phyloP scores from a whole-genome alignment of 2,888 invertebrate species.

The Andrena bucephala region DNA sequence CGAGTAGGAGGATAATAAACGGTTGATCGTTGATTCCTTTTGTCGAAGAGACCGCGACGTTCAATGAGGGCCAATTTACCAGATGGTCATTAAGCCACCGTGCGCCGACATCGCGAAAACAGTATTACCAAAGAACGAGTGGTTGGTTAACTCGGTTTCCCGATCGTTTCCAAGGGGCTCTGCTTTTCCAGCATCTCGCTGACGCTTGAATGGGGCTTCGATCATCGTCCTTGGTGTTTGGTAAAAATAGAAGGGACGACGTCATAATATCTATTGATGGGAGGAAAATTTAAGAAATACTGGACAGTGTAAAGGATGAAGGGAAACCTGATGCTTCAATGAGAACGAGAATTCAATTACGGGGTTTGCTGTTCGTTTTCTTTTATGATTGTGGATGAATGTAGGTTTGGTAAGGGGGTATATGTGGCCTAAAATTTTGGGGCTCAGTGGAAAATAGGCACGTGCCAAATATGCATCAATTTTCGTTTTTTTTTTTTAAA shows the following conservation, averaged over 20 bases:
- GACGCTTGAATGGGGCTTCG: slow-evolving; percentile 2
- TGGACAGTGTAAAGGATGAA: not conserved
- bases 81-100: slow-evolving; percentile 45
- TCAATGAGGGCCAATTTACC: slow-evolving; percentile 50
- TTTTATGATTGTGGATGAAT: no score
- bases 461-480: no score
- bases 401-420: no score
- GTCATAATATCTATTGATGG: not conserved
- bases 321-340: not conserved
- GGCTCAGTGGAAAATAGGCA: no score
- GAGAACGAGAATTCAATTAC: no score
- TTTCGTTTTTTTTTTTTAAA: no score
- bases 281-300: slow-evolving; percentile 9
- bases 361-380: no score
- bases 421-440: no score
- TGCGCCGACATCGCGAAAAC: slow-evolving; percentile 38
- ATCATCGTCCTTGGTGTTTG: slow-evolving; percentile 2
- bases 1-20: slow-evolving; percentile 50
- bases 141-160: slow-evolving; percentile 33
- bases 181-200: not conserved
- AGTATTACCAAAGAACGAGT: slow-evolving; percentile 25
- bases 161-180: slow-evolving; percentile 10
- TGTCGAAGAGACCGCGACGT: slow-evolving; percentile 17
- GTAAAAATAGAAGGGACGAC: slow-evolving; percentile 22
- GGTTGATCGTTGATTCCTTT: slow-evolving; percentile 44